phyloP scores from a whole-genome alignment of 2,888 invertebrate species.

The Leptinotarsa tumamoca region DNA sequence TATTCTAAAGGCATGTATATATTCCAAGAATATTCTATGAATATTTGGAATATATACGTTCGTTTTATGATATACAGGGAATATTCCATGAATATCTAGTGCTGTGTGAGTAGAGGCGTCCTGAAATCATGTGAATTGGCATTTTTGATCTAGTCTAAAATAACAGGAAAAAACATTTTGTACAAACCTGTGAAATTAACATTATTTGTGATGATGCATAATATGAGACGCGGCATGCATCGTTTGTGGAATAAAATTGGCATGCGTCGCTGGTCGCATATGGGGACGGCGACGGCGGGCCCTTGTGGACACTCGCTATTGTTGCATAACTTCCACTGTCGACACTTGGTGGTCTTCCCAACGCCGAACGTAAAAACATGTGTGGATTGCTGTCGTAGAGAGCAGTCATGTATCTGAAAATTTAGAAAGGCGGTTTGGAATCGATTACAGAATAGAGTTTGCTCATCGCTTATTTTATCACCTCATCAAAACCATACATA shows the following conservation, averaged over 20 bases:
- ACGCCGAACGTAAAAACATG: conserved; percentile 77
- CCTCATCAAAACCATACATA: too few relatives aligned
- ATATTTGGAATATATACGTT: too few relatives aligned
- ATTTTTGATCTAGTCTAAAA: too few relatives aligned
- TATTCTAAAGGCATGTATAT: too few relatives aligned
- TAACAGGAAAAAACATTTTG: background rate
- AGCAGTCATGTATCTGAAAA: conserved; percentile 78
- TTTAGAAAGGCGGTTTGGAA: conserved; percentile 23
- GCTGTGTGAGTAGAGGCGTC: too few relatives aligned
- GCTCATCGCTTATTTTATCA: background rate
- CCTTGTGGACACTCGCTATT: conserved; percentile 84
- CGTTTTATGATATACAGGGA: too few relatives aligned
- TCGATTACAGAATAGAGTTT: background rate
- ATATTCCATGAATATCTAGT: too few relatives aligned
- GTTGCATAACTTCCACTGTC: conserved; percentile 86
- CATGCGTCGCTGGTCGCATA: conserved; percentile 75
- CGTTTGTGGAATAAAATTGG: conserved; percentile 74
- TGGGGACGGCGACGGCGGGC: conserved; percentile 78
- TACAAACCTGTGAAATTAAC: conserved; percentile 74
- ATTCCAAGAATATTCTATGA: too few relatives aligned
- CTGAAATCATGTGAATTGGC: too few relatives aligned
- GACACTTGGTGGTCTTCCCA: conserved; percentile 78
- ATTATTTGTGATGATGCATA: conserved; percentile 85
- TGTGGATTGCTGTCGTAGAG: conserved; percentile 82
- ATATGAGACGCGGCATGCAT: conserved; percentile 74